Percentiles rank a stretch among this genome's conserved stretches.
phyloP scores from a whole-genome alignment of 2,888 invertebrate species.

The Norana najaformis region DNA sequence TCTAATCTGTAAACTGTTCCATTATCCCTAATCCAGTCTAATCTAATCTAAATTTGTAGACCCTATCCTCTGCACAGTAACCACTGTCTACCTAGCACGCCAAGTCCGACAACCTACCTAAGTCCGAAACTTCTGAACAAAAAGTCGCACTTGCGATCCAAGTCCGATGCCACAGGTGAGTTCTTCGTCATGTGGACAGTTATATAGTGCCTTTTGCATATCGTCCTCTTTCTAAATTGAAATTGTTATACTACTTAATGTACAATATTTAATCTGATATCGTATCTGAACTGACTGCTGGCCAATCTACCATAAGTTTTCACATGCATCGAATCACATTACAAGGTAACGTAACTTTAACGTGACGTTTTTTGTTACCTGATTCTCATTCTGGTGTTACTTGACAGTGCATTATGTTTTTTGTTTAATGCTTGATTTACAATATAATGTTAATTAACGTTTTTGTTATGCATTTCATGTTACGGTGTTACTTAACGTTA shows the following conservation, averaged over 20 bases:
- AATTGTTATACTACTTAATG: too few relatives aligned
- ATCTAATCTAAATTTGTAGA: neutral
- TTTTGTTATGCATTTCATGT: neutral
- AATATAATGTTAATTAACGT: neutral
- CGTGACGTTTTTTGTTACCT: too few relatives aligned
- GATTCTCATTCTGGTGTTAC: too few relatives aligned
- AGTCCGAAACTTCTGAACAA: slow-evolving; percentile 24
- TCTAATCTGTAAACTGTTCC: neutral
- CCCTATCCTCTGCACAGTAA: neutral
- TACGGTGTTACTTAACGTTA: too few relatives aligned
- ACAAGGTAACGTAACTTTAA: too few relatives aligned
- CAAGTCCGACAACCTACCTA: neutral
- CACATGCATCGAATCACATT: too few relatives aligned
- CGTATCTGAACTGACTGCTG: too few relatives aligned
- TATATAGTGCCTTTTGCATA: neutral
- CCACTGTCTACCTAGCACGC: neutral
- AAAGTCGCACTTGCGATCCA: slow-evolving; percentile 81
- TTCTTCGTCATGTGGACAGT: neutral
- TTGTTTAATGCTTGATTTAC: neutral
- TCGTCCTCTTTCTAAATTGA: neutral
- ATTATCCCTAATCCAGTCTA: neutral
- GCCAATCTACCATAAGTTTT: too few relatives aligned
- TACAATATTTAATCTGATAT: too few relatives aligned
- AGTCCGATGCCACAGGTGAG: slow-evolving; percentile 73
- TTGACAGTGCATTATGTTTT: too few relatives aligned